Evolutionary conservation across 2,888 invertebrate genomes (phyloP).

Genomic region (Oasisia sp.): DNA sequence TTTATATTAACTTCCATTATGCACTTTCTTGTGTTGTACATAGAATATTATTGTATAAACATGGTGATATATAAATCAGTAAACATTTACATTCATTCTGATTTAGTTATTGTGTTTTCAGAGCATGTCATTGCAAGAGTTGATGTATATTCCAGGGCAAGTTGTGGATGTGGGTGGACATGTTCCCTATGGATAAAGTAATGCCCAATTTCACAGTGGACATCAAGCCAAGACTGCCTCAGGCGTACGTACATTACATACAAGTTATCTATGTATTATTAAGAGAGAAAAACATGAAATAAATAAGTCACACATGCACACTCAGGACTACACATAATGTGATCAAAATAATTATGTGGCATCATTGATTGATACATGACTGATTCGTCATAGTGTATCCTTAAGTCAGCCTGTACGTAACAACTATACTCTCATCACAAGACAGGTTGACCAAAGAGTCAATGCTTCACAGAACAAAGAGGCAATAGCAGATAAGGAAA

Average conservation of each 20-base stretch:
- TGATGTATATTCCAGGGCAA: no score
- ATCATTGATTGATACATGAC: background rate
- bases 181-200: slow-evolving; percentile 83
- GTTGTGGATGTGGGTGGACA: slow-evolving; percentile 68
- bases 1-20: no score
- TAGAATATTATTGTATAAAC: no score
- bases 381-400: background rate
- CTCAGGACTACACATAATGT: background rate
- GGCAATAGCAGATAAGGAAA: no score
- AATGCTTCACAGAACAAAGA: background rate
- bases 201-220: slow-evolving; percentile 76
- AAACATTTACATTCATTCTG: no score
- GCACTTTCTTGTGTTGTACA: no score
- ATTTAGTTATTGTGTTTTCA: no score
- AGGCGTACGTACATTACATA: slow-evolving; percentile 38
- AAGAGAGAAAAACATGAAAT: background rate
- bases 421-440: background rate
- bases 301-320: background rate
- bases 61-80: no score
- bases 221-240: slow-evolving; percentile 76
- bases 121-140: no score
- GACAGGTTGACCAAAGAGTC: background rate
- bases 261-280: background rate
- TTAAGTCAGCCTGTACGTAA: background rate
- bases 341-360: background rate